Evolutionary conservation across 2,113 vertebrate genomes (phyloP).

Genomic region (Danio rerio): DNA sequence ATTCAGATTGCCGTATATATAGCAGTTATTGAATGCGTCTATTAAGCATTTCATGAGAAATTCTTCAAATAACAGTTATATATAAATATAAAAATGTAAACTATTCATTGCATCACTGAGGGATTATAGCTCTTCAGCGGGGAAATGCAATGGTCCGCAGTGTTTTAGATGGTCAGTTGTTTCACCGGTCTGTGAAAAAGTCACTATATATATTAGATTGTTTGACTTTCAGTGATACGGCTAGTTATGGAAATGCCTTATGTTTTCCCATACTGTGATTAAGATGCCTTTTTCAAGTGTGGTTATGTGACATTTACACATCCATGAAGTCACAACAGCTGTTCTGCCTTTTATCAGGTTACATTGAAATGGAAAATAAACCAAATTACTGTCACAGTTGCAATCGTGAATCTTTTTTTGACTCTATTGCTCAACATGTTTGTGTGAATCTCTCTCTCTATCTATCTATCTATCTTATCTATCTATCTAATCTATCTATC

Average conservation of each 20-base stretch:
- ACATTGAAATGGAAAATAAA: conserved; percentile 65
- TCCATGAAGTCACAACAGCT: conserved; percentile 55
- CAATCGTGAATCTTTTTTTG: background rate
- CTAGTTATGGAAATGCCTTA: conserved; percentile 60
- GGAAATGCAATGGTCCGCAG: conserved; percentile 4
- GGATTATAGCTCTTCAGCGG: conserved; percentile 18
- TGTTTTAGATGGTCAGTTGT: conserved; percentile 49
- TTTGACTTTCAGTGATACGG: conserved; percentile 55
- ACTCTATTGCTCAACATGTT: background rate
- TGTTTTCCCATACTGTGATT: conserved; percentile 59
- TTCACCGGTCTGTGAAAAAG: conserved; percentile 18
- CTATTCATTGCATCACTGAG: conserved; percentile 46
- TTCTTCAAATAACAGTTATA: conserved; percentile 28
- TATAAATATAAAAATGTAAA: conserved; percentile 10
- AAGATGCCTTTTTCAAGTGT: conserved; percentile 61
- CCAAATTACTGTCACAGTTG: conserved; percentile 37
- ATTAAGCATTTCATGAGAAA: conserved; percentile 49
- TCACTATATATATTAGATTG: conserved; percentile 46
- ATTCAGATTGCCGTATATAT: conserved; percentile 27
- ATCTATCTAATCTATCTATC: no score
- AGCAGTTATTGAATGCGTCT: conserved; percentile 47
- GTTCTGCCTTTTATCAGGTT: conserved; percentile 60
- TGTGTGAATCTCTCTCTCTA: no score
- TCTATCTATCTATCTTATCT: no score
- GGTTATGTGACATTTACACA: conserved; percentile 52